phyloP scores from a whole-genome alignment of 2,797 vertebrate species.

The Lepilemur ruficaudatus region DNA sequence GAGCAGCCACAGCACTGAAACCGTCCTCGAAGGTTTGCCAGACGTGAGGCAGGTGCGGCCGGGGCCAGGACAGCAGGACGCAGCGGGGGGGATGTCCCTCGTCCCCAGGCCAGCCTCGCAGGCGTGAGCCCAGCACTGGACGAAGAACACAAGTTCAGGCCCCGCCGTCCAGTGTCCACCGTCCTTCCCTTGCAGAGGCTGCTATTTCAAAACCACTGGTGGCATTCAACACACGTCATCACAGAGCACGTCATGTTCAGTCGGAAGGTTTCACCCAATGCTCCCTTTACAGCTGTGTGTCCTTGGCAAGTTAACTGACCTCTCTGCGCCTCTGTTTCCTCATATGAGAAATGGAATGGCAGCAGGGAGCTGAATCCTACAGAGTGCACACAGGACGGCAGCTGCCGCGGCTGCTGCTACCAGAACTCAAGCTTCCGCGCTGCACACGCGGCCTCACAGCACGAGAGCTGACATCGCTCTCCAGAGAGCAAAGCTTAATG shows the following conservation, averaged over 20 bases:
- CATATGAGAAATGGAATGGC: neutral
- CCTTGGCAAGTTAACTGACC: neutral
- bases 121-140: neutral
- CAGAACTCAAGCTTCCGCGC: no score
- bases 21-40: neutral
- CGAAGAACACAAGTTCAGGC: neutral
- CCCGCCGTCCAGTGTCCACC: neutral
- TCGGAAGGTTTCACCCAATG: neutral
- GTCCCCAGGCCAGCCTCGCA: neutral
- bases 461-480: neutral
- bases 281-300: neutral
- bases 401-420: no score
- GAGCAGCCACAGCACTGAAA: constrained; percentile 14
- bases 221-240: neutral
- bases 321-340: neutral
- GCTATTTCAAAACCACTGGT: constrained; percentile 6
- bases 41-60: neutral
- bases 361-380: neutral
- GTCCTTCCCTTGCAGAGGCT: neutral
- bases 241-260: constrained; percentile 13
- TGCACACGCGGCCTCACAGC: no score
- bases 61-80: neutral
- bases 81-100: no score
- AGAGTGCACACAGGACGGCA: no score
- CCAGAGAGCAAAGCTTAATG: neutral